phyloP scores from a whole-genome alignment of 2,888 invertebrate genomes.

The Callimorpha dominula region DNA sequence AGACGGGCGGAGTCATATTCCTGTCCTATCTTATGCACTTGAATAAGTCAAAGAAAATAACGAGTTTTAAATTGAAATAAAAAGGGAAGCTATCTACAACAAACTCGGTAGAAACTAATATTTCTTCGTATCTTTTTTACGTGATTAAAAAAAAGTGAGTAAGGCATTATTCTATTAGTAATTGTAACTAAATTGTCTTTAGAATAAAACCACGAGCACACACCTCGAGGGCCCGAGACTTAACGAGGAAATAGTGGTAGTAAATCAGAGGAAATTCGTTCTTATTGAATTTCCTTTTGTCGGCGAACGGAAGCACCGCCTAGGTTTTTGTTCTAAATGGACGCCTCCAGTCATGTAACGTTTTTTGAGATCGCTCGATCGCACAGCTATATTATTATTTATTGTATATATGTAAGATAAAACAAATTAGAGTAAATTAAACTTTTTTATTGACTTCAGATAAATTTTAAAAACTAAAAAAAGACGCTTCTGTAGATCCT shows the following conservation, averaged over 20 bases:
- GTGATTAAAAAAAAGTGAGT: constrained; percentile 33
- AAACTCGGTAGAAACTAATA: too few species aligned
- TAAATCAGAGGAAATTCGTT: constrained; percentile 85
- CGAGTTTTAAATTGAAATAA: background rate
- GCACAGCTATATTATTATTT: background rate
- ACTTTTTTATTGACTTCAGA: background rate
- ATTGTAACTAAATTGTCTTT: constrained; percentile 67
- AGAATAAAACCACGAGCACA: constrained; percentile 73
- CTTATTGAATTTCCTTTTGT: constrained; percentile 86
- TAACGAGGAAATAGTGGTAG: constrained; percentile 86
- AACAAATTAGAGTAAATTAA: background rate
- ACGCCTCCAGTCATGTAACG: constrained; percentile 69
- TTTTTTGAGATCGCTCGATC: constrained; percentile 55
- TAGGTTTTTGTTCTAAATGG: constrained; percentile 79
- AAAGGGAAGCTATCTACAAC: background rate
- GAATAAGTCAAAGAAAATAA: background rate
- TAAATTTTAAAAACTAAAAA: too few species aligned
- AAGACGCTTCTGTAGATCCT: too few species aligned
- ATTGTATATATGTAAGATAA: background rate
- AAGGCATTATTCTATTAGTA: constrained; percentile 31
- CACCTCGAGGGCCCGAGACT: constrained; percentile 77
- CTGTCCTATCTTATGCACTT: background rate
- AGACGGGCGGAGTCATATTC: background rate
- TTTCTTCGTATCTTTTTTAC: background rate
- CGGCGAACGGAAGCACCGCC: constrained; percentile 74